Evolutionary conservation across 2,113 vertebrate genomes (phyloP).

Genomic region (Lophura nycthemera): DNA sequence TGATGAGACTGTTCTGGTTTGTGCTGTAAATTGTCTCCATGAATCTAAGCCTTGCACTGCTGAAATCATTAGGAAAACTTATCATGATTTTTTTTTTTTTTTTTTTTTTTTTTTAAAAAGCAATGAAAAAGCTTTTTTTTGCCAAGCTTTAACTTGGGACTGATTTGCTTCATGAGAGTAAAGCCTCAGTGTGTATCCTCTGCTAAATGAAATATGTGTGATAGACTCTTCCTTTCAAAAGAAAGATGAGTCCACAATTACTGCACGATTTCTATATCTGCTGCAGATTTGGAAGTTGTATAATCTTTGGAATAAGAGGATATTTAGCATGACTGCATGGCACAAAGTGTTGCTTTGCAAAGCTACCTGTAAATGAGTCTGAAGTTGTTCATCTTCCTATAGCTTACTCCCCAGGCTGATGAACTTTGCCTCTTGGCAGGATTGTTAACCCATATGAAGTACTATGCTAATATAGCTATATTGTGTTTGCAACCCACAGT

Average conservation of each 20-base stretch:
- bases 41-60: background rate
- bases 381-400: background rate
- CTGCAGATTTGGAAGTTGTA: background rate
- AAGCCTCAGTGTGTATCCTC: rapidly evolving
- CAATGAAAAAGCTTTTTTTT: background rate
- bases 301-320: background rate
- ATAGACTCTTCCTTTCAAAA: background rate
- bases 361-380: background rate
- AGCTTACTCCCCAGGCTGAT: conserved; percentile 17
- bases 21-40: background rate
- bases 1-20: background rate
- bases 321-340: background rate
- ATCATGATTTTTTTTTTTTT: background rate
- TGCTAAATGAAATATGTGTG: background rate
- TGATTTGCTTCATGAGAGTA: background rate
- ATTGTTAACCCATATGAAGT: conserved; percentile 1
- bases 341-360: background rate
- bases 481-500: background rate
- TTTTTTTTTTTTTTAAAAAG: background rate
- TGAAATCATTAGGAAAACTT: background rate
- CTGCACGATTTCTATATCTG: background rate
- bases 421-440: conserved; percentile 47
- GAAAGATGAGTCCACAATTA: background rate
- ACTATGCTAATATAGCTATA: background rate
- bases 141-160: background rate